phyloP scores from a whole-genome alignment of 2,888 invertebrate genomes.

The Lumbricus terrestris region DNA sequence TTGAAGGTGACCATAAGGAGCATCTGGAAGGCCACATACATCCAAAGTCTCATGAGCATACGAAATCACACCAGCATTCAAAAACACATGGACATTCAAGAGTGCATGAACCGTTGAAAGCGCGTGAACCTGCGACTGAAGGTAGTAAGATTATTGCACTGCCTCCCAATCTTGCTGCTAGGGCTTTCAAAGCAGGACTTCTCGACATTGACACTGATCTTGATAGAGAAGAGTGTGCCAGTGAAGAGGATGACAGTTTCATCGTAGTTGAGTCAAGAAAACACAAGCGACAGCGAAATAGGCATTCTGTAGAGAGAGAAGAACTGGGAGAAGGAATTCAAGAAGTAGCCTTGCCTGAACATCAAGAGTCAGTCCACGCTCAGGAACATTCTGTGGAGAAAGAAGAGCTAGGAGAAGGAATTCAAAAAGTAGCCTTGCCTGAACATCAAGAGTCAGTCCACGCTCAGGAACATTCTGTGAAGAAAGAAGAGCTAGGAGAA shows the following conservation, averaged over 20 bases:
- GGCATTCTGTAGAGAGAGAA: not conserved
- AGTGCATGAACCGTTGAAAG: not conserved
- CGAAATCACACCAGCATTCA: not conserved
- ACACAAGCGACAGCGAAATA: not conserved
- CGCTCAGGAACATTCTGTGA: not conserved
- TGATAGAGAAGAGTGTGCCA: not conserved
- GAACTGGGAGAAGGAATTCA: not conserved
- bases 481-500: not conserved
- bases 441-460: not conserved
- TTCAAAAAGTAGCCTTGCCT: not conserved
- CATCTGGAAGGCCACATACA: not conserved
- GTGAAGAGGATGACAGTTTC: not conserved
- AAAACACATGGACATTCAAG: not conserved
- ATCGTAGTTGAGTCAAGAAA: not conserved
- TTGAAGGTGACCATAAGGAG: slow-evolving; percentile 5
- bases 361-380: not conserved
- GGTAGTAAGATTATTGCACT: not conserved
- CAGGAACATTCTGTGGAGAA: not conserved
- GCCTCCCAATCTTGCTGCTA: not conserved
- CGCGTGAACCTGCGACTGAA: not conserved
- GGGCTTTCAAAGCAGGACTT: not conserved
- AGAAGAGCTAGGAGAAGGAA: not conserved
- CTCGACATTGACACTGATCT: not conserved
- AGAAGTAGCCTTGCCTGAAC: not conserved
- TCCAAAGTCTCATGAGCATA: not conserved